Evolutionary conservation across 2,797 vertebrate species (phyloP), one percentile per base, ranked within the genome.

Genomic region (Spatula clypeata): DNA sequence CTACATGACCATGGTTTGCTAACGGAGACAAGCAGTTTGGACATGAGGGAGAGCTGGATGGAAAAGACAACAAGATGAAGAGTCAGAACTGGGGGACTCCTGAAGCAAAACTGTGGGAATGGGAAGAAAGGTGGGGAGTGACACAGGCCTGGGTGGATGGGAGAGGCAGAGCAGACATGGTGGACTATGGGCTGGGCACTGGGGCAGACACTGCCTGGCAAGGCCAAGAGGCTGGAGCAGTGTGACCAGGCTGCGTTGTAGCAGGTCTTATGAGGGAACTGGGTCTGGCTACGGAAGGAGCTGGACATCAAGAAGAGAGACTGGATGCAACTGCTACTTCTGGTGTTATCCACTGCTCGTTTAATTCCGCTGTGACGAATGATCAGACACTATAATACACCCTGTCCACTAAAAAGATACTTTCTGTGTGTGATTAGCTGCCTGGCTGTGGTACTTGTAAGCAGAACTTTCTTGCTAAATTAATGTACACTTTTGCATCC

Each of bases 311-410:
- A 70, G 58, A 24, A 1, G 2, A 76, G 62, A 86, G 10, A 20
- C 19, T 90, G 66, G 21, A 57, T 79, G 27, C 34, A 79, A 34
- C 14, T 3, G 11, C 36, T 81, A 10, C 14, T 76, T 75, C 86
- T 81, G 42, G 40, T 1, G 5, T 66, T 62, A 51, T 34, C 24
- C 34, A 29, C 66, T 45, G 29, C 31, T 32, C 3, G 0, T 67
- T 96, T 73, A 84, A 65, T 72, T 54, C 36, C 60, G 10, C 44
- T 72, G 13, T 49, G 55, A 36, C 18, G 23, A 12, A 15, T 13
- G 38, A 3, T n/a, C 0, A 0, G 27, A 83, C 29, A 36, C 18
- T 49, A 14, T 3, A 1, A 76, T 34, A 32, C 3, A 42, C 44
- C 9, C 29, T 54, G 34, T 57, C 40, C 69, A 54, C 27, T 49